A percentile compares a stretch with the other conserved stretches of the same genome.
Evolutionary conservation across 2,888 invertebrate genomes (phyloP).

Genomic region (Prenolepis imparis): DNA sequence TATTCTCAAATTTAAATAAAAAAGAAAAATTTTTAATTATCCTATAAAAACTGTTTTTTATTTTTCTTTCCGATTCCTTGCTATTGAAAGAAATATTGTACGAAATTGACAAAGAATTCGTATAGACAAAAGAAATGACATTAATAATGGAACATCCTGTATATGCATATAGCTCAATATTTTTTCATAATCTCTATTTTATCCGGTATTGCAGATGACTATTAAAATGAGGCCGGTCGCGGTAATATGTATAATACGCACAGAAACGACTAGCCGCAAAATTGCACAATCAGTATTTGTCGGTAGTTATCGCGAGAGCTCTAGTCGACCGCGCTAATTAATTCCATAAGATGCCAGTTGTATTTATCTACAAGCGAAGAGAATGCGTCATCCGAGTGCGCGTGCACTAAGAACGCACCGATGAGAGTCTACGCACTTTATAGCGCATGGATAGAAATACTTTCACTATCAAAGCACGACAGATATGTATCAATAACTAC

Average conservation of each 20-base stretch:
- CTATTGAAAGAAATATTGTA: background rate
- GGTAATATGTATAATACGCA: conserved; percentile 20
- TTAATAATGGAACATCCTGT: background rate
- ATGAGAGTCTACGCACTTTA: background rate
- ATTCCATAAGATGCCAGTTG: conserved; percentile 65
- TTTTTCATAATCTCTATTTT: background rate
- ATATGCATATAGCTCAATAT: background rate
- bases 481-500: background rate
- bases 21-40: background rate
- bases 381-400: conserved; percentile 43
- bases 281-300: conserved; percentile 67
- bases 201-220: background rate
- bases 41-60: background rate
- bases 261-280: conserved; percentile 36
- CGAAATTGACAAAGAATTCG: background rate
- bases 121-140: background rate
- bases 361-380: conserved; percentile 62
- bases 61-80: background rate
- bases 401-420: conserved; percentile 38
- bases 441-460: background rate
- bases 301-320: conserved; percentile 55
- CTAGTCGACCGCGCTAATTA: conserved; percentile 64
- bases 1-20: background rate
- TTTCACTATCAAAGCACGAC: conserved; percentile 11
- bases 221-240: conserved; percentile 47